Evolutionary conservation across 2,113 vertebrate species (phyloP), one percentile per base, ranked within the genome.

Genomic region (Saccopteryx bilineata): DNA sequence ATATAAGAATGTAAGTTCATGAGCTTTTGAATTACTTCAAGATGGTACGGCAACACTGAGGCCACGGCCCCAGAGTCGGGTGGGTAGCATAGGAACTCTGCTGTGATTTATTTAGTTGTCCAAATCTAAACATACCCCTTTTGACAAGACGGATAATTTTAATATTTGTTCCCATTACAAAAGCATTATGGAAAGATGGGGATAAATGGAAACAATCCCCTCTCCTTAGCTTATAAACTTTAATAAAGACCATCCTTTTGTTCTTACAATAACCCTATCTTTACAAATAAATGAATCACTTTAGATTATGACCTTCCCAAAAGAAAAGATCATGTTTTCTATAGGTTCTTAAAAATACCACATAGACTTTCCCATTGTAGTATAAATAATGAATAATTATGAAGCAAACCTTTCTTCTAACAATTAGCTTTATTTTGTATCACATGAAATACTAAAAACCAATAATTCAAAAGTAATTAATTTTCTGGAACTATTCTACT

Each of bases 81-180:
- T 78, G 19, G 21, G 33, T 60, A 87, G 61, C 52, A 76, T 75
- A 66, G 46, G 33, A 81, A 17, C 93, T 96, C 78, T 72, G 17
- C 61, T 94, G 46, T 85, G 90, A 80, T 93, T 94, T 95, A 96
- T 84, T 87, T 93, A 93, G 54, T 92, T 95, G 52, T 65, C 80
- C 79, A 75, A 95, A 96, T 94, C 83, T 93, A 84, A 94, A 93
- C 61, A 78, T 81, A 87, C 60, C 21, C 84, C 50, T 94, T 97
- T 95, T 96, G 96, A 97, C 95, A 96, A 98, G 92, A 98, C 76
- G 65, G 86, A 97, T 97, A 95, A 95, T 98, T 97, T 98, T 97
- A 97, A 97, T 97, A 71, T 39, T 50, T 92, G 48, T 68, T 33
- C 87, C 87, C 94, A 54, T 96, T 96, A 46, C 0, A 0, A 94